Evolutionary conservation across 1,140 invertebrate species (phyloP), one percentile per base, ranked within the genome.

Genomic region (Drosophila triauraria): DNA sequence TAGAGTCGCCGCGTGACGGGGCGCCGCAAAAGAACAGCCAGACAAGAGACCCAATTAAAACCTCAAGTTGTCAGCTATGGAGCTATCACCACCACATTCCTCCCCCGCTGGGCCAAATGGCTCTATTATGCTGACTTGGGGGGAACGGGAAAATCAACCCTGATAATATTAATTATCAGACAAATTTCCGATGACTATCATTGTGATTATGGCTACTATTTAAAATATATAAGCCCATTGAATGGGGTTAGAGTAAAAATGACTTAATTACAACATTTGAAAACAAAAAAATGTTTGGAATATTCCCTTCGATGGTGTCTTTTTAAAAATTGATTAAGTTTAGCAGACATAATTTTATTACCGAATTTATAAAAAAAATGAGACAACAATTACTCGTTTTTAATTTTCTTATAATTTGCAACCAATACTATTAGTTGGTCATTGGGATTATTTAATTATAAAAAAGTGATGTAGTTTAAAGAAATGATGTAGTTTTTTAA

Each of bases 11-110:
- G 51, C 40, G 32, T 71, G 58, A 56, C 75, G 67, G 75, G 60
- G 56, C 30, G 17, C 70, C 69, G 25, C 23, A 64, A 40, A 51
- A 53, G 40, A 83, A 61, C 44, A 10, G 58, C 10, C 12, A 27
- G 59, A 75, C 64, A 63, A 61, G 43, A 44, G 60, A 47, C 48
- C 70, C 65, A 79, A 88, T 82, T 88, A 82, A 82, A 87, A 87
- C 83, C 59, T 58, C 50, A 79, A 86, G 48, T 78, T 78, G 42
- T 82, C 64, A 82, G 63, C 75, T 71, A 81, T 78, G 68, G 32
- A 44, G 77, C 83, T 50, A 87, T 87, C 80, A 83, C 61, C 69
- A 71, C 67, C 67, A 46, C 63, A 32, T 25, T 43, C 54, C 67
- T 38, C 48, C 50, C 84, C 77, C 78, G 74, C 78, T 58, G 85